These are phyloP conservation scores for Bombus impatiens DNA, from an alignment of 1,140 invertebrate species.

Conservation along the genomic window DNA sequence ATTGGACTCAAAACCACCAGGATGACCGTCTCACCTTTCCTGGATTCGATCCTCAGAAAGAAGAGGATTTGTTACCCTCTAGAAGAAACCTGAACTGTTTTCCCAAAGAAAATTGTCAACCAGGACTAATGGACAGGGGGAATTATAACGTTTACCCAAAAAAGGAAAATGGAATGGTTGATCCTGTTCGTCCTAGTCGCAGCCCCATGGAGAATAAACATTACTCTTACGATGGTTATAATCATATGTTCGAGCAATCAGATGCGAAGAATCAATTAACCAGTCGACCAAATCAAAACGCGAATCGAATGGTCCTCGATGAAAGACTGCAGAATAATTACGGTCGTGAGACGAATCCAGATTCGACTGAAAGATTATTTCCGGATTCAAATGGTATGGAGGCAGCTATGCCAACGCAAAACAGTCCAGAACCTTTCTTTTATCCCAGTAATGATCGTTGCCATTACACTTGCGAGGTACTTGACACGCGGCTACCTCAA, in stretches of 20 bases:
- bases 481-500: constrained; percentile 75
- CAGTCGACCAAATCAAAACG: constrained; percentile 51
- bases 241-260: constrained; percentile 65
- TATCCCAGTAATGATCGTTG: constrained; percentile 76
- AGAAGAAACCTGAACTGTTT: constrained; percentile 66
- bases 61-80: constrained; percentile 52
- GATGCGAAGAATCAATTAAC: constrained; percentile 63
- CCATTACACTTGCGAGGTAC: constrained; percentile 78
- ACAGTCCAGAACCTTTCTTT: constrained; percentile 75
- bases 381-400: constrained; percentile 57
- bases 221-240: constrained; percentile 70
- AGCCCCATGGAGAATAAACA: constrained; percentile 57
- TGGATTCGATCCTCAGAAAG: constrained; percentile 68
- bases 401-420: constrained; percentile 65
- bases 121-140: neutral
- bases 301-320: constrained; percentile 44
- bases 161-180: constrained; percentile 48
- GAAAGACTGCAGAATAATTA: constrained; percentile 71
- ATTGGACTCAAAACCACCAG: constrained; percentile 59
- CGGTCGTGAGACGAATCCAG: constrained; percentile 61
- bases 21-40: constrained; percentile 72
- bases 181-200: constrained; percentile 54
- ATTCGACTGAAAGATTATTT: constrained; percentile 70
- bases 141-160: constrained; percentile 45
- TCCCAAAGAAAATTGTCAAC: constrained; percentile 60